These are phyloP conservation scores for Probosciger aterrimus DNA, from an alignment of 2,113 vertebrate species.

Conservation along the genomic window DNA sequence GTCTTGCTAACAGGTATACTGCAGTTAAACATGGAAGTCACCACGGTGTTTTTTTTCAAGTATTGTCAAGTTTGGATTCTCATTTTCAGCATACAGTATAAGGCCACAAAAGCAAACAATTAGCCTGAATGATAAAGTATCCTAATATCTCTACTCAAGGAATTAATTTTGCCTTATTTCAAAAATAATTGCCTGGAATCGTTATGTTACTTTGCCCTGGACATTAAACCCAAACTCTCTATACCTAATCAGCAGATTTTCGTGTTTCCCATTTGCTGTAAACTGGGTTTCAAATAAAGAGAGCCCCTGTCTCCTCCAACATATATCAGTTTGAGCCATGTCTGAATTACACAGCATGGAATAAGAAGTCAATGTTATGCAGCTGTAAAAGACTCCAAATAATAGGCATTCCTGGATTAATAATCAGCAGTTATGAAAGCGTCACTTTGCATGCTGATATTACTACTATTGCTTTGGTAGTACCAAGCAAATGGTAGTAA, in stretches of 20 bases:
- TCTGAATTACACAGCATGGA: background rate
- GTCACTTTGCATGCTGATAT: background rate
- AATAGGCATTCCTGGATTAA: background rate
- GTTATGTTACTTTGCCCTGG: background rate
- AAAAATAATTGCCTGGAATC: background rate
- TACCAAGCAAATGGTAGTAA: background rate
- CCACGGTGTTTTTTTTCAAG: background rate
- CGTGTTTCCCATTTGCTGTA: background rate
- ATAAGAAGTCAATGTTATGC: background rate
- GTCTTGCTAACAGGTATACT: background rate
- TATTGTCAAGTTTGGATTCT: background rate
- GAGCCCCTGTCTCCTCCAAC: background rate
- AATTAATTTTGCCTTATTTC: background rate
- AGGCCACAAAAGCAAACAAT: background rate
- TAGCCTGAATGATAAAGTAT: background rate
- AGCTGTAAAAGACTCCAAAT: background rate
- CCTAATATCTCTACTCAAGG: background rate
- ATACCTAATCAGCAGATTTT: background rate
- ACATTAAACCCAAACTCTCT: background rate
- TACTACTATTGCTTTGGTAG: background rate
- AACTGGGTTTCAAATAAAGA: background rate
- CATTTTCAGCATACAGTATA: background rate
- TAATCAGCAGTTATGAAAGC: background rate
- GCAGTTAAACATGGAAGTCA: background rate
- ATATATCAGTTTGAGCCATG: background rate